Evolutionary conservation across 2,888 invertebrate genomes (phyloP), one percentile per base, ranked within the genome.

Genomic region (Saturnia pavonia): DNA sequence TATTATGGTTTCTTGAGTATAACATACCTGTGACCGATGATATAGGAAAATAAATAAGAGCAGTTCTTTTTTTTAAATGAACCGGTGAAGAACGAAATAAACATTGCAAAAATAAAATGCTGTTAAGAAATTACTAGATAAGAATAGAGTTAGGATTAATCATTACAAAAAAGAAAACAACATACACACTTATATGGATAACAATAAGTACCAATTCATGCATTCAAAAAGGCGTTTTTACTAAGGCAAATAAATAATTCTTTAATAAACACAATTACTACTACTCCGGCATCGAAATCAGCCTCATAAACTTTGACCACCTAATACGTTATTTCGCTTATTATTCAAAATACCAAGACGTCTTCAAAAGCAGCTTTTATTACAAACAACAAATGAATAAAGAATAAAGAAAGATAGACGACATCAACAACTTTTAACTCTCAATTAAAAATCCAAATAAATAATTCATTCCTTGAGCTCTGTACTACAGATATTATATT

Each of bases 361-460:
- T 70, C 77, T 74, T 74, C 73, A 74, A n/a, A n/a, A 78, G 74
- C 74, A 74, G 77, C 80, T 80, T 77, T 77, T 77, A 78, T 76
- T 77, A 77, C 77, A 79, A 74, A 74, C 75, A 75, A 73, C 76
- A 78, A 76, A 81, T 83, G 79, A 82, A 81, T 80, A 81, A 80
- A 74, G 78, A 80, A 84, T 80, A 80, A 82, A 74, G 76, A 73
- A 80, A 80, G 77, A 82, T 77, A 80, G 77, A 80, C 69, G 67
- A 73, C 76, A 80, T 79, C 78, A 79, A 77, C 78, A 76, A 74
- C 78, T 80, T 79, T 82, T 83, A 84, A 83, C 80, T 79, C 80
- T 85, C 85, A 86, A 88, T 89, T 88, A 88, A 85, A 83, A 86
- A 84, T 82, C 72, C 75, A 78, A 71, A 88, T 88, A 84, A 83